Base-by-base conservation (phyloP, 2,797 vertebrate species). In the Eulemur albifrons region DNA sequence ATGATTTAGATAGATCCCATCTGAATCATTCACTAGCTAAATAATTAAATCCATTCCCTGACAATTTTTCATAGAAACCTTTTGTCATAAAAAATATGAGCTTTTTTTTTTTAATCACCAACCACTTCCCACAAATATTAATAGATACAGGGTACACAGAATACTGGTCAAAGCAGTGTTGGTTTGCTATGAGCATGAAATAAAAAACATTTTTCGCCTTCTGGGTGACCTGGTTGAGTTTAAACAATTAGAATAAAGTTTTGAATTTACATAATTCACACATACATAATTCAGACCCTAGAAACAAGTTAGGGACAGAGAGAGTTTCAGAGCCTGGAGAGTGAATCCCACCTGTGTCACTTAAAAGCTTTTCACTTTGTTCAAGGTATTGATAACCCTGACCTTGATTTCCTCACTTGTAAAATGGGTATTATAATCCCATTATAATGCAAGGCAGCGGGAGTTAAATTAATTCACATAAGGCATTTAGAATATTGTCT, bases 31-130 rank as follows among this genome's bases (percentile, higher is more conserved):
- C 2, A 73, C 75, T 79, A 75, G 40, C 21, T 67, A 84, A 94
- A 61, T 73, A 94, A 93, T 97, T 93, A 91, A 91, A 59, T 81
- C 20, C 4, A 69, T 70, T 96, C 25, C 18, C 15, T 32, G 57
- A 79, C 17, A 61, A 70, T n/a, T 85, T 92, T 95, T 69, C 50
- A 38, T 50, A 79, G 54, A 63, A 82, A 85, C 63, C 3, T 79
- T 95, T 86, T 75, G 12, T 43, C 4, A 40, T 43, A 25, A 88
- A 81, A 95, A 88, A 65, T 87, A 82, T 50, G 2, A 65, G 17
- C 54, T 10, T 61, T 40, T 79, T 40, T 73, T 52, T 63, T 52
- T 88, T 50, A 18, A 32, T 77, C 52, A 67, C 20, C 67, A 84
- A 15, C 30, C 18, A 85, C 48, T 40, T 94, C n/a, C 23, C 5